Conservation (phyloP, 2,113 vertebrate species). For the Leptodactylus fuscus region DNA sequence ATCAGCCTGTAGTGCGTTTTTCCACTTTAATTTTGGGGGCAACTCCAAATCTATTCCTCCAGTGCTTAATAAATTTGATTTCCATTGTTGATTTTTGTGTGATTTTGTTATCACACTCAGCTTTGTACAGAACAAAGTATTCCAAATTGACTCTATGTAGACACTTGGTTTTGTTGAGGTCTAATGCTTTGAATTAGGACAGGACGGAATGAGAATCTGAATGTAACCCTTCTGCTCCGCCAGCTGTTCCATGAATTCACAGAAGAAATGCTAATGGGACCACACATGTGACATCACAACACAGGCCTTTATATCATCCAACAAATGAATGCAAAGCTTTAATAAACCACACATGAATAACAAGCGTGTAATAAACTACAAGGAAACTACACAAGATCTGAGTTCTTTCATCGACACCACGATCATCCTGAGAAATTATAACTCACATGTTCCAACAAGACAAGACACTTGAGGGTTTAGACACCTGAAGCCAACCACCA, state of each 20-base stretch:
- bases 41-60: too few species aligned
- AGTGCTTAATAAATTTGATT: too few species aligned
- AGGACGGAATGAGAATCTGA: not conserved
- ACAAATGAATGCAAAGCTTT: not conserved
- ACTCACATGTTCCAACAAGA: not conserved
- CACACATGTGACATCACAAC: not conserved
- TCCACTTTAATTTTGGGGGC: too few species aligned
- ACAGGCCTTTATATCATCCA: not conserved
- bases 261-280: not conserved
- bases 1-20: too few species aligned
- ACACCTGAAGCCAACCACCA: slow-evolving; percentile 32
- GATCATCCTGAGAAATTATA: not conserved
- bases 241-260: not conserved
- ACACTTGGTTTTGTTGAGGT: too few species aligned
- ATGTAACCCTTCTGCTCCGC: not conserved
- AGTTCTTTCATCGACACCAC: not conserved
- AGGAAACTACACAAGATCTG: not conserved
- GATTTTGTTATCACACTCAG: too few species aligned
- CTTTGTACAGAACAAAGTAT: too few species aligned
- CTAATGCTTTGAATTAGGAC: too few species aligned
- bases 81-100: too few species aligned
- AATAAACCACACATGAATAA: not conserved
- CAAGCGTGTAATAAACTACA: not conserved
- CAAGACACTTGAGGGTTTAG: not conserved
- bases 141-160: too few species aligned